phyloP scores from a whole-genome alignment of 1,140 invertebrate species.

The Notospermus geniculatus region DNA sequence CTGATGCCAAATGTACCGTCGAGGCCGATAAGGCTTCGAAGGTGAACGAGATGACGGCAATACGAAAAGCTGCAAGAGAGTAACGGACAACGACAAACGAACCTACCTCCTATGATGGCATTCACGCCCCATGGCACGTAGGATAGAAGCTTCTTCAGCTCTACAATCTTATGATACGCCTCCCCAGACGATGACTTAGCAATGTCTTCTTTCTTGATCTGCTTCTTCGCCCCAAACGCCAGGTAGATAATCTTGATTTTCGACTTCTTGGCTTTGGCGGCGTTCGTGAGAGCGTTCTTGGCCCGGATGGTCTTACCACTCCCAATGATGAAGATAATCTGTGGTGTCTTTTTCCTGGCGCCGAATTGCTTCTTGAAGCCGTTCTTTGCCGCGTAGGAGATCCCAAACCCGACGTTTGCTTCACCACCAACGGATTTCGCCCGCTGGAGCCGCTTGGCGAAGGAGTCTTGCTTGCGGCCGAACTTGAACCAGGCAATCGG shows the following conservation, averaged over 20 bases:
- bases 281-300: neutral
- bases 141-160: neutral
- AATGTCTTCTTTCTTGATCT: too few species aligned
- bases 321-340: neutral
- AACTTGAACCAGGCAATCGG: neutral
- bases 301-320: neutral
- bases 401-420: neutral
- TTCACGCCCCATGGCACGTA: neutral
- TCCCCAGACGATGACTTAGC: neutral
- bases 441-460: neutral
- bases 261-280: neutral
- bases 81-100: neutral
- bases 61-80: neutral
- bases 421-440: neutral
- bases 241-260: constrained; percentile 4
- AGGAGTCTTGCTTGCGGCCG: neutral
- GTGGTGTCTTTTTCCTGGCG: neutral
- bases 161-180: neutral
- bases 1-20: too few species aligned
- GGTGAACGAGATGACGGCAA: too few species aligned
- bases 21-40: too few species aligned
- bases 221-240: too few species aligned
- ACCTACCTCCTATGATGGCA: constrained; percentile 1
- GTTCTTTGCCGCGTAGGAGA: neutral
- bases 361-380: neutral